Percentiles rank a stretch among this genome's conserved stretches.
phyloP scores from a whole-genome alignment of 2,888 invertebrate genomes.

The Tanypteryx hageni region DNA sequence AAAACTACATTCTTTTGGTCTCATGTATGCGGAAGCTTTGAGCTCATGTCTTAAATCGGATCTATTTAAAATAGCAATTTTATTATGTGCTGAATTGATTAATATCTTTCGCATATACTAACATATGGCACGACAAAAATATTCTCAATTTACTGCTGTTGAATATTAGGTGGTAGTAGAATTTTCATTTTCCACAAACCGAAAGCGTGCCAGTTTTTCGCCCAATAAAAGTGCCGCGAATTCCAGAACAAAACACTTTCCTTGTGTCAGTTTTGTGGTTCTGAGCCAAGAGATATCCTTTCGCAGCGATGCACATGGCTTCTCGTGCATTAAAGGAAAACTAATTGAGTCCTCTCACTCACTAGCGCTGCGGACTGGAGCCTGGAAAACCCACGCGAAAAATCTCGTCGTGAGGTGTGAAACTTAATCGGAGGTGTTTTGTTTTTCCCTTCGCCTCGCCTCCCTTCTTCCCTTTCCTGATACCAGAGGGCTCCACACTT shows the following conservation, averaged over 20 bases:
- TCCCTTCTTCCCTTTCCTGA: background rate
- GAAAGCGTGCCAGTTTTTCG: background rate
- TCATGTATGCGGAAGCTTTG: no score
- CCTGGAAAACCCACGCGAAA: conserved; percentile 19
- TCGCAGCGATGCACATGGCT: conserved; percentile 56
- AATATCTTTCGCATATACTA: background rate
- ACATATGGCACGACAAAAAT: background rate
- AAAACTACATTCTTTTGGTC: no score
- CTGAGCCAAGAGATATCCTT: conserved; percentile 58
- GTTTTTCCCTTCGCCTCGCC: background rate
- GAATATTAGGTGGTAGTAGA: no score
- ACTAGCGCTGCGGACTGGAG: background rate
- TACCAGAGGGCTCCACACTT: background rate
- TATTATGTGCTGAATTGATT: background rate
- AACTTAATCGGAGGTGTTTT: background rate
- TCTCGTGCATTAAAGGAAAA: conserved; percentile 60
- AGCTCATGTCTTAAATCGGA: no score
- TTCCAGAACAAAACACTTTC: conserved; percentile 52
- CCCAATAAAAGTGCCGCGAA: background rate
- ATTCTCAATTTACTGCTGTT: no score
- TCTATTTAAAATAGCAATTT: background rate
- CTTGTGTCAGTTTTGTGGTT: conserved; percentile 41
- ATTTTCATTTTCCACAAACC: background rate
- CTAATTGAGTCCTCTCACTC: conserved; percentile 53
- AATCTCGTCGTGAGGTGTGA: conserved; percentile 13